Evolutionary conservation across 2,113 vertebrate genomes (phyloP).

Genomic region (Plestiodon gilberti): DNA sequence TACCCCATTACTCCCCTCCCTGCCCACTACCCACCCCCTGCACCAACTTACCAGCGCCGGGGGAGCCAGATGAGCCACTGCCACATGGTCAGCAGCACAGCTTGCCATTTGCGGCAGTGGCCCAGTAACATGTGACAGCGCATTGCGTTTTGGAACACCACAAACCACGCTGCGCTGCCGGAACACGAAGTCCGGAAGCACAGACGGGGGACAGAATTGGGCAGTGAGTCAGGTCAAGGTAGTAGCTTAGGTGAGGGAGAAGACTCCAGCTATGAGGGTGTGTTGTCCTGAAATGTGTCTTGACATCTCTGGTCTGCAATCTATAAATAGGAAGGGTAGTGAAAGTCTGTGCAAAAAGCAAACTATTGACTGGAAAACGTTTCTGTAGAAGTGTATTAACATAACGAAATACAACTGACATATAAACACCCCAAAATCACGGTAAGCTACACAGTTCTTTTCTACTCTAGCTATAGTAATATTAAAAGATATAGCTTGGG

Average conservation of each 20-base stretch:
- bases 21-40: too few species aligned
- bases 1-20: too few species aligned
- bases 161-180: too few species aligned
- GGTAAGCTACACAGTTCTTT: background rate
- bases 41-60: too few species aligned
- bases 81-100: too few species aligned
- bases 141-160: too few species aligned
- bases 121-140: too few species aligned
- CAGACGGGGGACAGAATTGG: too few species aligned
- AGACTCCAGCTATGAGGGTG: background rate
- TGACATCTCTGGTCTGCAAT: background rate
- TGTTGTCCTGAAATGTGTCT: background rate
- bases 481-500: background rate
- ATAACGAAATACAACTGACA: background rate
- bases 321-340: background rate
- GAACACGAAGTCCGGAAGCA: too few species aligned
- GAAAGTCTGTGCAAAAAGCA: background rate
- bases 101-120: too few species aligned
- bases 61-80: too few species aligned
- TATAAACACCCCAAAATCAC: background rate
- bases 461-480: background rate
- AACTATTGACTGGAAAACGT: background rate
- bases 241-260: too few species aligned
- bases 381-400: background rate
- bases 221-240: background rate